Percentiles rank a stretch among this genome's conserved stretches.
phyloP scores from a whole-genome alignment of 2,113 vertebrate genomes.

The Oncorhynchus clarkii region DNA sequence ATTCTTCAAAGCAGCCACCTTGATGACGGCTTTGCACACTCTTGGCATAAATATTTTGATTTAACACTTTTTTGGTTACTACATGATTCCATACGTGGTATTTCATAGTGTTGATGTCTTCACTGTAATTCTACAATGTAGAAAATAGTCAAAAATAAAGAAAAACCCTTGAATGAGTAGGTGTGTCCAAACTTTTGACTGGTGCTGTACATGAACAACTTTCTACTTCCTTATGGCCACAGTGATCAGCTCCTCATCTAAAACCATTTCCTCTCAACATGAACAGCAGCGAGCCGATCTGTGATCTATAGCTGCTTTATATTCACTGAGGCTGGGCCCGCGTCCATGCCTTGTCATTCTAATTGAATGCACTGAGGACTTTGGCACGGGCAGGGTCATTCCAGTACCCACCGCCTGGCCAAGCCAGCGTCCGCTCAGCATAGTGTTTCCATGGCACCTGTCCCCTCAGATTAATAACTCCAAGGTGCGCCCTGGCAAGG shows the following conservation, averaged over 20 bases:
- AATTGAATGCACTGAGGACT: conserved; percentile 59
- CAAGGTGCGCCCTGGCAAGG: conserved; percentile 57
- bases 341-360: conserved; percentile 53
- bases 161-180: too few species aligned
- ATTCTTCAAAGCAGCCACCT: too few species aligned
- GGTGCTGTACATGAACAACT: too few species aligned
- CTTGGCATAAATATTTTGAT: too few species aligned
- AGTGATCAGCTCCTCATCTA: background rate
- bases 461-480: conserved; percentile 69
- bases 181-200: too few species aligned
- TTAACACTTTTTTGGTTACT: too few species aligned
- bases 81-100: too few species aligned
- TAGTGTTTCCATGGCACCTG: conserved; percentile 70
- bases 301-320: conserved; percentile 33
- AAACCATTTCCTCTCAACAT: conserved; percentile 13
- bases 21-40: too few species aligned
- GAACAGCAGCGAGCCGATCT: background rate
- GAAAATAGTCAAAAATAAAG: too few species aligned
- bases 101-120: too few species aligned
- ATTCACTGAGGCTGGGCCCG: conserved; percentile 43
- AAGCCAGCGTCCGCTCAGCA: conserved; percentile 42
- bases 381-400: conserved; percentile 55
- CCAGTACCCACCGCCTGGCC: conserved; percentile 41
- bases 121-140: too few species aligned
- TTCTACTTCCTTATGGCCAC: background rate